Base-by-base conservation (phyloP, 2,888 invertebrate genomes). In the Unio delphinus region DNA sequence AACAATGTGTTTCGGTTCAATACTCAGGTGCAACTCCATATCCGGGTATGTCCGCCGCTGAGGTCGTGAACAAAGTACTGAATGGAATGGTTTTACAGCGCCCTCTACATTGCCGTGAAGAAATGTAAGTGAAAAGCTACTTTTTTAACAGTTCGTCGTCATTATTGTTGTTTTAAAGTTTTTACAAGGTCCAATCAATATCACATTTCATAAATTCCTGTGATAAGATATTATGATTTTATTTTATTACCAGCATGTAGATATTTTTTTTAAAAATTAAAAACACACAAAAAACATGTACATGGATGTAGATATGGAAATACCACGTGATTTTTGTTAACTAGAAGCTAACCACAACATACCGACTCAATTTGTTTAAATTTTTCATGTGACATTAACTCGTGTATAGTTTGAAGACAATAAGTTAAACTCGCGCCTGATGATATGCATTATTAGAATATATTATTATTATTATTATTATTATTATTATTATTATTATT, bases 41-140 rank as follows among this genome's bases (percentile, higher is more conserved):
- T 90, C 97, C 97, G 0, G 97, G 97, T 0, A 92, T 96, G 83
- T 95, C 96, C 0, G 97, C 97, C 0, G 96, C 97, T 89, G 95
- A 95, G 87, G 95, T 95, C n/a, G 93, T 95, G 88, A 92, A 94
- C 4, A 93, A 93, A 34, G 95, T 95, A 61, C 93, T 94, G 8
- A 94, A 93, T 82, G 97, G 97, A 0, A 95, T 95, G 88, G 93
- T 97, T 57, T 91, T 98, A 69, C 96, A 96, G 85, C 96, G 97
- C 85, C 97, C 97, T 0, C 96, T 96, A 82, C 97, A 97, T 86
- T 98, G 97, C 89, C 94, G 95, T 60, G 92, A 97, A 18, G 97
- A 97, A 89, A 92, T 97, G 80, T 87, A 72, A 79, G 87, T 83
- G 64, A 15, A 45, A 45, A 15, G 15, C 15, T 15, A 11, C 15